Evolutionary conservation across 2,113 vertebrate genomes (phyloP).

Genomic region (Engraulis encrasicolus): DNA sequence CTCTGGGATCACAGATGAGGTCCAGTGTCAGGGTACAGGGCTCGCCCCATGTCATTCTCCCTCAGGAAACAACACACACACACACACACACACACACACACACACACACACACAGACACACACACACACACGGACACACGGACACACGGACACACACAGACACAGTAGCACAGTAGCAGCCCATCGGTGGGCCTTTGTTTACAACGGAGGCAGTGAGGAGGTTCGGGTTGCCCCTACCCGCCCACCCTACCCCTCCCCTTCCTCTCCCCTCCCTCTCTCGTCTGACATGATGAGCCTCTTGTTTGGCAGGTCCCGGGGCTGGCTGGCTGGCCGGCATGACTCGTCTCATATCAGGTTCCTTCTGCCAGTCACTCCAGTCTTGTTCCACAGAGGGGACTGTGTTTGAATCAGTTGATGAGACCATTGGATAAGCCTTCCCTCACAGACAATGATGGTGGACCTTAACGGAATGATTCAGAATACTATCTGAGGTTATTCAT

Average conservation of each 20-base stretch:
- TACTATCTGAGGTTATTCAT: background rate
- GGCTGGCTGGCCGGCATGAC: too few species aligned
- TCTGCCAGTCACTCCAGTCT: too few species aligned
- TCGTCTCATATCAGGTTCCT: background rate
- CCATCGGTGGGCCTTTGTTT: background rate
- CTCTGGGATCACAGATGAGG: background rate
- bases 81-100: too few species aligned
- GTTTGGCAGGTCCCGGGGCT: background rate
- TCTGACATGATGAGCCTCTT: constrained; percentile 5
- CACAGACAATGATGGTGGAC: background rate
- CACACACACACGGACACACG: too few species aligned
- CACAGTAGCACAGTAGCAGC: too few species aligned
- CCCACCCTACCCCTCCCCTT: background rate
- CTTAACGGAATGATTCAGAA: background rate
- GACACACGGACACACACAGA: too few species aligned
- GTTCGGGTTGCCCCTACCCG: background rate
- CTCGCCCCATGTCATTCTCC: too few species aligned
- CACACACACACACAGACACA: too few species aligned
- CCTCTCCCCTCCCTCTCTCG: background rate
- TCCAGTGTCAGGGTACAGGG: background rate
- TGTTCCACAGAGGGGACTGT: background rate
- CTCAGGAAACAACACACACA: too few species aligned
- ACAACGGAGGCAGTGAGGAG: background rate
- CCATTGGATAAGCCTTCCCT: background rate
- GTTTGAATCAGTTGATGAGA: background rate